phyloP scores from a whole-genome alignment of 2,797 vertebrate genomes.

The Cercopithecus hamlyni region DNA sequence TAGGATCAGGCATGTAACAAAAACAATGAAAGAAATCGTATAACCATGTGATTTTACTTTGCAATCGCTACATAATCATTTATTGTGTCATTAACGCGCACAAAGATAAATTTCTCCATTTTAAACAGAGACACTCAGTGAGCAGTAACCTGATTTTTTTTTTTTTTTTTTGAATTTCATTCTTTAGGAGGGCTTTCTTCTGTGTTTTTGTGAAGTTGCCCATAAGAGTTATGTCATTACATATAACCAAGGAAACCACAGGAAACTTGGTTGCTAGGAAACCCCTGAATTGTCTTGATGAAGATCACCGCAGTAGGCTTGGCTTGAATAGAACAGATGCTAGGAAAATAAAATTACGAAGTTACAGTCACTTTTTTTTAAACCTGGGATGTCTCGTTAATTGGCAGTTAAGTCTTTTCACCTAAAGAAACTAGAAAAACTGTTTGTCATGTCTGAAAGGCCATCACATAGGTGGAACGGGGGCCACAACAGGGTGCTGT shows the following conservation, averaged over 20 bases:
- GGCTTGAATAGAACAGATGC: constrained; percentile 63
- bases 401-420: constrained; percentile 52
- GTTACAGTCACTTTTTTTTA: constrained; percentile 41
- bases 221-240: constrained; percentile 67
- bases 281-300: constrained; percentile 67
- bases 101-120: constrained; percentile 27
- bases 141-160: constrained; percentile 54
- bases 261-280: constrained; percentile 75
- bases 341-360: constrained; percentile 70
- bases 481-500: background rate
- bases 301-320: constrained; percentile 69
- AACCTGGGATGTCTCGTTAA: constrained; percentile 58
- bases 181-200: constrained; percentile 70
- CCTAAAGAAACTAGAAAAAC: background rate
- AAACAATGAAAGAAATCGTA: background rate
- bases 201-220: constrained; percentile 74
- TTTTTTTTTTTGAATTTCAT: constrained; percentile 43
- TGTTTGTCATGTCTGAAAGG: constrained; percentile 21
- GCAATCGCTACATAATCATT: background rate
- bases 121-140: constrained; percentile 11
- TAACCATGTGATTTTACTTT: background rate
- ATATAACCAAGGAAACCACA: constrained; percentile 65
- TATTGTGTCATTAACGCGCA: background rate
- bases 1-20: background rate
- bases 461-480: background rate